A percentile compares a stretch with the other conserved stretches of the same genome.
Conservation (phyloP, 2,797 vertebrate genomes). For the Chanos chanos region DNA sequence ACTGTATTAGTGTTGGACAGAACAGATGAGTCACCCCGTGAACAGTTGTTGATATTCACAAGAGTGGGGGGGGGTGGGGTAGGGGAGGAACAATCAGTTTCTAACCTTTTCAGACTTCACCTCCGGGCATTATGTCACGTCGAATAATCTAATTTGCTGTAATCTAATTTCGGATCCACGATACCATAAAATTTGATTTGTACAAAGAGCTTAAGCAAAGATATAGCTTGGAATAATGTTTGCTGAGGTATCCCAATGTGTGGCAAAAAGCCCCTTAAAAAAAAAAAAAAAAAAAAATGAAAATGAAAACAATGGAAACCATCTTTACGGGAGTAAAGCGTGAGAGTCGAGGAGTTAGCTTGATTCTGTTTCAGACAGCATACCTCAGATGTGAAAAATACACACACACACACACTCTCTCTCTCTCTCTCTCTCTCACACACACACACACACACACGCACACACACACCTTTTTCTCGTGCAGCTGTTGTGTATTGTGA, state of each 20-base stretch:
- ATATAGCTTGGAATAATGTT: constrained; percentile 40
- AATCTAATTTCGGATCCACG: constrained; percentile 44
- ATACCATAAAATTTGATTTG: constrained; percentile 40
- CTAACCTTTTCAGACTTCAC: constrained; percentile 26
- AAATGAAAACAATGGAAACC: constrained; percentile 6
- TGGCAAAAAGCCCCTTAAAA: constrained; percentile 23
- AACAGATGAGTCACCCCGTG: not conserved
- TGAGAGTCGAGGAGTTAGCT: not conserved
- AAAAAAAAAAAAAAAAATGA: no score
- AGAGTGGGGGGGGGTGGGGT: not conserved
- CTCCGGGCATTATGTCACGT: constrained; percentile 30
- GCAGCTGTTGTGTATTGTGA: not conserved
- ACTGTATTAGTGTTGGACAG: no score
- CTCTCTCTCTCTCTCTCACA: no score
- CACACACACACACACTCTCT: no score
- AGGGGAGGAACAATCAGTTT: constrained; percentile 22
- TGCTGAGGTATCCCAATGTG: constrained; percentile 27
- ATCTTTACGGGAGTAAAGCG: constrained; percentile 13
- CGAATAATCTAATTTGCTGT: constrained; percentile 33
- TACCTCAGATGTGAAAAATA: no score
- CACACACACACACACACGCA: no score
- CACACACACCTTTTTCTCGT: not conserved
- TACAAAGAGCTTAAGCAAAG: constrained; percentile 29
- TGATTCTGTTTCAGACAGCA: no score
- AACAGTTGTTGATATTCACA: not conserved